phyloP scores from a whole-genome alignment of 2,113 vertebrate genomes.

The Laticauda colubrina region DNA sequence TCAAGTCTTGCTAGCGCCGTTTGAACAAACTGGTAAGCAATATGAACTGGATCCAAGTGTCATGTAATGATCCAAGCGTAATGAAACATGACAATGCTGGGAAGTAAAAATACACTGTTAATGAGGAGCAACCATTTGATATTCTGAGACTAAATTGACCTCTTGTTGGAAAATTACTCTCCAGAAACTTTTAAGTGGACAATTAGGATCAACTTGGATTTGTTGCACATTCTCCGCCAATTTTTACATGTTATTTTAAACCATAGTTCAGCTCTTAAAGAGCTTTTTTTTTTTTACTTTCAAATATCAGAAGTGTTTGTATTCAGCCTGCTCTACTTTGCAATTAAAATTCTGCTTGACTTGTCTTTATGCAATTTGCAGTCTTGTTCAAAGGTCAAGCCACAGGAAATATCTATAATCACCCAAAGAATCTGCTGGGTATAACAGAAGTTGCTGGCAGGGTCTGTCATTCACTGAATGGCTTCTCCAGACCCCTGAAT shows the following conservation, averaged over 20 bases:
- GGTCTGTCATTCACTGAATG: not conserved
- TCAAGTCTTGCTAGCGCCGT: not conserved
- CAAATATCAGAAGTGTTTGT: too few relatives aligned
- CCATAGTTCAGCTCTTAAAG: not conserved
- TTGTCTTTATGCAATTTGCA: not conserved
- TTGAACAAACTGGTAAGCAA: not conserved
- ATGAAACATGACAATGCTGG: not conserved
- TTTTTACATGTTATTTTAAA: slow-evolving; percentile 14
- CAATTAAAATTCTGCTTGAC: not conserved
- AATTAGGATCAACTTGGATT: not conserved
- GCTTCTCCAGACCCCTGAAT: not conserved
- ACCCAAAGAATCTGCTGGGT: not conserved
- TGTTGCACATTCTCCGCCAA: not conserved
- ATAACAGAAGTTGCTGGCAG: not conserved
- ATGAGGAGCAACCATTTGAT: not conserved
- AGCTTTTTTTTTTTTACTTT: not conserved
- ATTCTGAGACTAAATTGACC: not conserved
- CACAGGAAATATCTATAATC: not conserved
- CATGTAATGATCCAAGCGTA: not conserved
- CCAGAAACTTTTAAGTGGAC: not conserved
- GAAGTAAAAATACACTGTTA: not conserved
- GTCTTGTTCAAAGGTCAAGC: not conserved
- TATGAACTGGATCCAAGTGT: not conserved
- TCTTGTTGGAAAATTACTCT: not conserved
- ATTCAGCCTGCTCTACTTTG: not conserved